Evolutionary conservation across 2,797 vertebrate genomes (phyloP).

Genomic region (Bradypodion ventrale): DNA sequence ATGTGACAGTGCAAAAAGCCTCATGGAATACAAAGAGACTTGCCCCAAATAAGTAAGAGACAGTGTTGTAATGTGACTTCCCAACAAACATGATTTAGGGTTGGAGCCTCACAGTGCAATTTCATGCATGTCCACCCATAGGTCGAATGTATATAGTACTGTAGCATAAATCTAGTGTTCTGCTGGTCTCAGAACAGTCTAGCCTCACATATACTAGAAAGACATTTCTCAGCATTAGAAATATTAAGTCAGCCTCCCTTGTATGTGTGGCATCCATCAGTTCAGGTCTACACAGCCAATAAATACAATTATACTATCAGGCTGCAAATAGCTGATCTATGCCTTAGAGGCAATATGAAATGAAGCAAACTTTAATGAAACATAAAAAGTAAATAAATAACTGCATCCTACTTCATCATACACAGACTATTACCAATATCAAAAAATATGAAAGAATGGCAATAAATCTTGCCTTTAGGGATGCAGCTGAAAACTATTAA

Average conservation of each 20-base stretch:
- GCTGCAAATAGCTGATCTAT: not conserved
- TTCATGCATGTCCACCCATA: not conserved
- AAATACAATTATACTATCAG: not conserved
- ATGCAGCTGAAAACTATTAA: conserved; percentile 28
- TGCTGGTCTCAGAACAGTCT: not conserved
- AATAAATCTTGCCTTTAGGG: conserved; percentile 36
- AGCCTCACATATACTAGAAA: not conserved
- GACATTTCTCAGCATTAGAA: not conserved
- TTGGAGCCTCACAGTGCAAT: not conserved
- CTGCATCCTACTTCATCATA: conserved; percentile 1
- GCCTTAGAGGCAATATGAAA: conserved; percentile 22
- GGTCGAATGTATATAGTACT: not conserved
- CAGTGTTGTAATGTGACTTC: not conserved
- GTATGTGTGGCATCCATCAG: not conserved
- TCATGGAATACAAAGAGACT: not conserved
- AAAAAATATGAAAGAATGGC: not conserved
- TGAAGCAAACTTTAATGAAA: conserved; percentile 10
- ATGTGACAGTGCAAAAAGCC: not conserved
- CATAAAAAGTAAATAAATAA: conserved; percentile 17
- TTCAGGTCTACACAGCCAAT: not conserved
- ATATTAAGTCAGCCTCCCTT: not conserved
- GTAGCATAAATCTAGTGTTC: not conserved
- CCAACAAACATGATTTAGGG: not conserved
- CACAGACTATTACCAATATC: conserved; percentile 17
- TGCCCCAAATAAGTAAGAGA: not conserved